A percentile compares a stretch with the other conserved stretches of the same genome.
These are phyloP conservation scores for Albula glossodonta DNA, from an alignment of 2,113 vertebrate genomes.

Conservation along the genomic window DNA sequence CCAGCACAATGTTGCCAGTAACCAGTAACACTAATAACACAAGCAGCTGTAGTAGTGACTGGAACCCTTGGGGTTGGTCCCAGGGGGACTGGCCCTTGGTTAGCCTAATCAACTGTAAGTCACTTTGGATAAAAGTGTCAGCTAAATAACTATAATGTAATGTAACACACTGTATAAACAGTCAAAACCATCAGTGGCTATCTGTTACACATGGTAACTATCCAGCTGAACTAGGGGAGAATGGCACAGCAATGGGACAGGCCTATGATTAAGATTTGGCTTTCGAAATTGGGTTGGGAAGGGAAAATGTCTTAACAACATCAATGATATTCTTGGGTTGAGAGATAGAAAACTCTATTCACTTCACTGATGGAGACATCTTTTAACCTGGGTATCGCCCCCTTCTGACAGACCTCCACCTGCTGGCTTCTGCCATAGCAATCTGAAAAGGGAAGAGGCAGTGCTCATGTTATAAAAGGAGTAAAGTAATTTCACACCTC, in stretches of 20 bases:
- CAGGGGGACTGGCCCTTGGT: too few species aligned
- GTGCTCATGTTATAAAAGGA: neutral
- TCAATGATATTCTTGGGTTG: constrained; percentile 28
- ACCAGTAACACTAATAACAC: too few species aligned
- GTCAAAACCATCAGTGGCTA: too few species aligned
- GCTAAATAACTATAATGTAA: too few species aligned
- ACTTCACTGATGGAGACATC: constrained; percentile 88
- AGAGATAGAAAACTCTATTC: constrained; percentile 83
- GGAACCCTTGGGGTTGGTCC: too few species aligned
- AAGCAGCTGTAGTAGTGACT: too few species aligned
- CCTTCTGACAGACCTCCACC: constrained; percentile 64
- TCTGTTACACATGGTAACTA: neutral
- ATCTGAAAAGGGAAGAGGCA: constrained; percentile 68
- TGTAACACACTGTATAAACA: too few species aligned
- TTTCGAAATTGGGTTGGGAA: neutral
- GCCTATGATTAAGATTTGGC: neutral
- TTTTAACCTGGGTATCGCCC: constrained; percentile 78
- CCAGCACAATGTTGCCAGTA: neutral
- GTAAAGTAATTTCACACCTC: neutral
- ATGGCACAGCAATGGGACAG: neutral
- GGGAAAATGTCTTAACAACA: neutral
- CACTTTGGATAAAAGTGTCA: too few species aligned
- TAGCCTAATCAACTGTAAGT: too few species aligned
- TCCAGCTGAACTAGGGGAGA: neutral
- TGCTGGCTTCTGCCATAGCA: constrained; percentile 79